Conservation (phyloP, 2,797 vertebrate species). For the Sebastes miniatus region DNA sequence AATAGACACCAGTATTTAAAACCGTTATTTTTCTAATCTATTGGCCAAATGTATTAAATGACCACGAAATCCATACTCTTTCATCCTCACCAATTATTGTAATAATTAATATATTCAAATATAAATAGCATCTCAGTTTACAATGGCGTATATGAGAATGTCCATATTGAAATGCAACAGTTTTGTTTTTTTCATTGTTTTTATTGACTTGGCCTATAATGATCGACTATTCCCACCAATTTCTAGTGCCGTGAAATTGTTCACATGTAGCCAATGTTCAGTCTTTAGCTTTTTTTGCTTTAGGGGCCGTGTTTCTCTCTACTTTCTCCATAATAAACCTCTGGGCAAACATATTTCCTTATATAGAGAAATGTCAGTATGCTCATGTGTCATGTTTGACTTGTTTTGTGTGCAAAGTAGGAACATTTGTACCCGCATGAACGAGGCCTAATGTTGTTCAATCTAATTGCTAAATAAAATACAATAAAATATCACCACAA, state of each 20-base stretch:
- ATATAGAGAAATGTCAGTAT: neutral
- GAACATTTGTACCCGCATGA: too few relatives aligned
- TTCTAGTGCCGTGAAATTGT: neutral
- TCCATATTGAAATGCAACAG: neutral
- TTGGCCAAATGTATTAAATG: too few relatives aligned
- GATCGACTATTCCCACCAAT: neutral
- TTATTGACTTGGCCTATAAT: neutral
- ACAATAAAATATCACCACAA: neutral
- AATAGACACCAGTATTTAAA: neutral
- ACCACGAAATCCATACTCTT: rapidly evolving
- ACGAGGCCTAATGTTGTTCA: too few relatives aligned
- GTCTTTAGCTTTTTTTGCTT: neutral
- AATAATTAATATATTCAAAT: neutral
- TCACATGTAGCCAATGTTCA: neutral
- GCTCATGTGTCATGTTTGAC: too few relatives aligned
- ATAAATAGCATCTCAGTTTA: rapidly evolving
- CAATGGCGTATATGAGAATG: neutral
- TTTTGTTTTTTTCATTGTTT: neutral
- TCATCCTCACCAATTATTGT: neutral
- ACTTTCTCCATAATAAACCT: neutral
- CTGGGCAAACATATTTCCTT: neutral
- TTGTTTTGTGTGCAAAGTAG: too few relatives aligned
- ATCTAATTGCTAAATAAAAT: too few relatives aligned
- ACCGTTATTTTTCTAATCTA: rapidly evolving
- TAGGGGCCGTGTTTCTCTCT: neutral